These are phyloP conservation scores for Rhinatrema bivittatum DNA, from an alignment of 2,797 vertebrate genomes.

Conservation along the genomic window DNA sequence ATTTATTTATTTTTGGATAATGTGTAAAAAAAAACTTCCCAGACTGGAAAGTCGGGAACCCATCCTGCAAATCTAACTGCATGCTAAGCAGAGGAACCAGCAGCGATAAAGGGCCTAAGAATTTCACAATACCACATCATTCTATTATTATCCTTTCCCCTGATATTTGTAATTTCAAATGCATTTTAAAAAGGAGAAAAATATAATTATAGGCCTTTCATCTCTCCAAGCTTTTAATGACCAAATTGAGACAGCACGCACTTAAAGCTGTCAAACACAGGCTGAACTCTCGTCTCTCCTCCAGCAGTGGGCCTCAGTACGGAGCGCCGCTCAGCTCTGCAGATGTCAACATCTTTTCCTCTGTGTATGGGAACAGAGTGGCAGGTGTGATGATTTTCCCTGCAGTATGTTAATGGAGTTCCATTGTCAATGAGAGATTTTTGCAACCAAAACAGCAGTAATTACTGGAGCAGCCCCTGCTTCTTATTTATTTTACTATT, in stretches of 20 bases:
- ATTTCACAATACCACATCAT: background rate
- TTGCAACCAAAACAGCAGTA: too few relatives aligned
- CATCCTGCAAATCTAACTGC: too few relatives aligned
- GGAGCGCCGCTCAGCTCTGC: slow-evolving; percentile 22
- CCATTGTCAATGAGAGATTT: background rate
- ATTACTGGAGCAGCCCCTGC: too few relatives aligned
- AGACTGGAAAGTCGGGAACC: too few relatives aligned
- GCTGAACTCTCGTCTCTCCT: background rate
- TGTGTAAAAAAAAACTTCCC: too few relatives aligned
- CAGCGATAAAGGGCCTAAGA: background rate
- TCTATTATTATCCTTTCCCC: background rate
- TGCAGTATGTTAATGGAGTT: background rate
- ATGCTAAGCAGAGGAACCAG: background rate
- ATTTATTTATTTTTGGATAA: too few relatives aligned
- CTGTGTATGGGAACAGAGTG: background rate
- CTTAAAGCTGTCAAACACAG: slow-evolving; percentile 1
- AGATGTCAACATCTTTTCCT: slow-evolving; percentile 1
- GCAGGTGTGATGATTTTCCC: slow-evolving; percentile 1
- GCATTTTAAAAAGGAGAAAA: background rate
- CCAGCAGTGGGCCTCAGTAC: background rate
- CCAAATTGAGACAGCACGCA: background rate
- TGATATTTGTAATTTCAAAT: background rate
- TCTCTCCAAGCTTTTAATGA: background rate
- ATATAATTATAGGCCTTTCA: background rate
- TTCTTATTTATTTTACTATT: too few relatives aligned